Base-by-base conservation (phyloP, 2,797 vertebrate species). In the Oreochromis mossambicus region DNA sequence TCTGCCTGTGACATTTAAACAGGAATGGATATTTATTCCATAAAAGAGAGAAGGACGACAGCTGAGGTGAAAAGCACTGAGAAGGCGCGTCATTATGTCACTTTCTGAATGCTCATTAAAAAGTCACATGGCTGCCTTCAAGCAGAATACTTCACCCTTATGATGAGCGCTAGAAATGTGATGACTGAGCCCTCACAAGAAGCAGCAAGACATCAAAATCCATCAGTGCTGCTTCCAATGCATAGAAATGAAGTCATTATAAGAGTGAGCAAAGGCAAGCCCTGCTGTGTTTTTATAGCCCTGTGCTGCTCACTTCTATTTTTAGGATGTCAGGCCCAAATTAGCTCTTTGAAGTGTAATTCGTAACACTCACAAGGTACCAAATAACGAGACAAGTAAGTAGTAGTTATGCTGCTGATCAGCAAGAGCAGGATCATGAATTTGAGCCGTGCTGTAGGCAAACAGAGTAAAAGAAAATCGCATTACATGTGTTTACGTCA, bases 171-270 rank as follows among this genome's bases (percentile, higher is more conserved):
- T 46, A 34, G 52, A 63, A 75, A 84, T 81, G 61, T 43, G 77
- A 84, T 77, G 85, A 87, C 79, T 78, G 79, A 85, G 84, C 86
- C 82, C 75, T 87, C 86, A 85, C 80, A 83, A 63, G 86, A 87
- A 29, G 2, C 77, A 70, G 86, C 84, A 50, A 82, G 78, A 88
- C 43, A 78, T 81, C 82, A 83, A 83, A 90, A 86, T 86, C 79
- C 83, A 88, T 87, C 90, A 83, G 78, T 2, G 17, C 85, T 56
- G 75, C 80, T 55, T 54, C 73, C 48, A 8, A 52, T 89, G 88
- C 88, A 92, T 88, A 85, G 85, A 93, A 91, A 93, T 92, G 55
- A 92, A 92, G 89, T 91, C 89, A 94, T 94, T 89, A 92, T 73
- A 87, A 79, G 55, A 21, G 81, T 43, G 80, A 91, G 85, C 12